phyloP scores from a whole-genome alignment of 1,140 invertebrate species.

The Conus ventricosus region DNA sequence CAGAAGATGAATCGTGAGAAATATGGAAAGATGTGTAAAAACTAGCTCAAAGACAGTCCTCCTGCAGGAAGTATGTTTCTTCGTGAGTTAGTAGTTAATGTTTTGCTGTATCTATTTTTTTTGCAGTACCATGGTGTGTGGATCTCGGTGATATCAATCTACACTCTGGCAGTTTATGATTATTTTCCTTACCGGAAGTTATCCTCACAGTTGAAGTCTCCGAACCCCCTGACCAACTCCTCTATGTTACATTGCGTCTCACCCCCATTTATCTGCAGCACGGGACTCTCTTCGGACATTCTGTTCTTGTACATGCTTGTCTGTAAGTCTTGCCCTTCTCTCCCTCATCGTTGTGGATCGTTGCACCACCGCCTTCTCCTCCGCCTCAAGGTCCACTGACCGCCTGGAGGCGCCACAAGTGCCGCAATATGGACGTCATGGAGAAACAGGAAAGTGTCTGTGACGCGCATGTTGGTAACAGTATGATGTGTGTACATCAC shows the following conservation, averaged over 20 bases:
- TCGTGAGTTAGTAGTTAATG: no score
- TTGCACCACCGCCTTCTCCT: background rate
- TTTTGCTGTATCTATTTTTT: no score
- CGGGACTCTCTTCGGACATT: no score
- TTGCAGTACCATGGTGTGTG: no score
- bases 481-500: background rate
- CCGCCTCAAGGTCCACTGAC: conserved; percentile 17
- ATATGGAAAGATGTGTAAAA: no score
- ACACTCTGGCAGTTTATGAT: background rate
- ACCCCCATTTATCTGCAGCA: background rate
- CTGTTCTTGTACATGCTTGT: background rate
- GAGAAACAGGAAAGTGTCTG: background rate
- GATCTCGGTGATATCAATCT: background rate
- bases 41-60: no score
- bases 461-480: conserved; percentile 13
- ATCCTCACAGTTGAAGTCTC: background rate
- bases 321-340: background rate
- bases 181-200: background rate
- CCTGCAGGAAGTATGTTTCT: no score
- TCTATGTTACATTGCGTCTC: background rate
- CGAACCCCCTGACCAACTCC: no score
- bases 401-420: background rate
- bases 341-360: background rate
- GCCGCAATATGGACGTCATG: background rate
- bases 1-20: no score